Conservation (phyloP, 2,888 invertebrate genomes). For the Liopterus haemorrhoidalis region DNA sequence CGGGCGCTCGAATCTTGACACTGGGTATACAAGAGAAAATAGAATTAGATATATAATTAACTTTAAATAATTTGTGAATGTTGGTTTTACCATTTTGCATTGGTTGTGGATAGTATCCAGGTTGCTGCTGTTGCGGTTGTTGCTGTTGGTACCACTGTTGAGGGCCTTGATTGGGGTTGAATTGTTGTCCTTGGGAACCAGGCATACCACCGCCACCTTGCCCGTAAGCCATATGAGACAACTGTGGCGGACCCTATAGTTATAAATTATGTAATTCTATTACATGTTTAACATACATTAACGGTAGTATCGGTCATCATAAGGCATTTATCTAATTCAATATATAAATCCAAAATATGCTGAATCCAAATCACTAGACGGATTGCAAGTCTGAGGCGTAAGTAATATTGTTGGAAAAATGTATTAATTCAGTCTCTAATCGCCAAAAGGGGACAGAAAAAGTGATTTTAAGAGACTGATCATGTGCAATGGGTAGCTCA, state of each 20-base stretch:
- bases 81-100: constrained; percentile 41
- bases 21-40: constrained; percentile 32
- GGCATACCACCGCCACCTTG: constrained; percentile 37
- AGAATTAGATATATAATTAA: constrained; percentile 1
- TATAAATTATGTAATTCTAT: not conserved
- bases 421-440: no score
- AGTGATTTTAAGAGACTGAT: no score
- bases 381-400: no score
- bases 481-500: no score
- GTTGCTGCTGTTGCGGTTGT: constrained; percentile 45
- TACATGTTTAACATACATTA: no score
- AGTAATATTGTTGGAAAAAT: no score
- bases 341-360: no score
- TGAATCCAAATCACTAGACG: no score
- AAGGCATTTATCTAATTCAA: no score
- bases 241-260: constrained; percentile 37
- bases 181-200: constrained; percentile 41
- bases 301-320: no score
- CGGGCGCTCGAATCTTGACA: constrained; percentile 48
- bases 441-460: no score
- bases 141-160: constrained; percentile 56
- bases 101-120: constrained; percentile 49
- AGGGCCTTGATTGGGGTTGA: constrained; percentile 46
- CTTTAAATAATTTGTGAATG: constrained; percentile 6
- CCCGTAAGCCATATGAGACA: constrained; percentile 38